Base-by-base conservation (phyloP, 2,113 vertebrate genomes). In the Oostethus manadensis region DNA sequence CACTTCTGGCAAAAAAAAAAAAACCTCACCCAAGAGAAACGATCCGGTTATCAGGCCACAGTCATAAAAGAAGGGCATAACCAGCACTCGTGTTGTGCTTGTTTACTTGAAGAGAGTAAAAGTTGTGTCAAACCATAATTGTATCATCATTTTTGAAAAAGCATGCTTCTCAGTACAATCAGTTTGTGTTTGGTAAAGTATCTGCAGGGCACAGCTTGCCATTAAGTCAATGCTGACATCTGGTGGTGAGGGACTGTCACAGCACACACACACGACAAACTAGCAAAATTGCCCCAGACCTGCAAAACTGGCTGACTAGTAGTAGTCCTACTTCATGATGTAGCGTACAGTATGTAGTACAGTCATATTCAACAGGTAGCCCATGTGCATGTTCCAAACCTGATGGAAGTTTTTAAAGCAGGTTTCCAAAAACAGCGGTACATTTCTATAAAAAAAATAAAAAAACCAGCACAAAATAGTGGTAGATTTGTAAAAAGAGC, bases 201-300 rank as follows among this genome's bases (percentile, higher is more conserved):
- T 14, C 46, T 48, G 46, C 18, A 48, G 2, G 1, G 15, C 2
- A 17, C 0, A 44, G 17, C 3, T 6, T 4, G 29, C 5, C 6
- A 33, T 49, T 51, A n/a, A 29, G 46, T 26, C 73, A 80, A 60
- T 80, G 69, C 82, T 85, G 69, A 51, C 84, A 64, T 51, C 83
- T 81, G 35, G 51, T 83, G 85, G 78, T 51, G 0, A 8, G 2
- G 29, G 15, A 16, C 8, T 10, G 1, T 60, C 2, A 48, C 7
- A 3, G 26, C 7, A 21, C 48, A 51, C 13, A 49, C 51, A 46
- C 45, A 43, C 50, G n/a, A 6, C 38, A 8, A 45, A 58, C 33
- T 3, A 14, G 14, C 48, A 49, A 9, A 11, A 13, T 20, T 38
- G 35, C 35, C 9, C 7, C 35, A 1, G 7, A 10, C 35, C 23